Evolutionary conservation across 2,888 invertebrate genomes (phyloP).

Genomic region (Spodoptera picta): DNA sequence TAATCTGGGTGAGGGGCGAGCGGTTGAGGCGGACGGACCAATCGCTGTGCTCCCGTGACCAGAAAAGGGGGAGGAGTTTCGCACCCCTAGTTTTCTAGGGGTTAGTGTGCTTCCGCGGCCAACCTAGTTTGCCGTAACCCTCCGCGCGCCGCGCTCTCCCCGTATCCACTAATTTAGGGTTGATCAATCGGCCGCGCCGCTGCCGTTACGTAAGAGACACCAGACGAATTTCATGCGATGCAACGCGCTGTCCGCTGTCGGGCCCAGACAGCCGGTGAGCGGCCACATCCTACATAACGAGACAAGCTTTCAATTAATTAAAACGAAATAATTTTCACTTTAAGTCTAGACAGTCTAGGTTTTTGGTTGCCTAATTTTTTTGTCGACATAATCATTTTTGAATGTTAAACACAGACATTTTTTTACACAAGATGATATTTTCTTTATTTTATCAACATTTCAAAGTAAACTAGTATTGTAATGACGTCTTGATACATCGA

Average conservation of each 20-base stretch:
- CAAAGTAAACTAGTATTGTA: no score
- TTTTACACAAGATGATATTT: no score
- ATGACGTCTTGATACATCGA: no score
- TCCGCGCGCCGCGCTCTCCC: conserved; percentile 77
- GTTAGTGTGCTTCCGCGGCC: conserved; percentile 89
- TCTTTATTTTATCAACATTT: no score
- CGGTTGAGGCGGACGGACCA: conserved; percentile 84
- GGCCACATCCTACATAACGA: conserved; percentile 16
- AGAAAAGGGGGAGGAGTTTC: conserved; percentile 89
- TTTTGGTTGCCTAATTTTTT: background rate
- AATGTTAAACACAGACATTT: background rate
- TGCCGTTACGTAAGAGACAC: conserved; percentile 79
- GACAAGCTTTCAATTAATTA: conserved; percentile 19
- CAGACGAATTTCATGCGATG: conserved; percentile 67
- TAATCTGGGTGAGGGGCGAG: conserved; percentile 87
- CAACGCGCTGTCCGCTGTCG: conserved; percentile 35
- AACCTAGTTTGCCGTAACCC: conserved; percentile 86
- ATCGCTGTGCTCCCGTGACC: conserved; percentile 87
- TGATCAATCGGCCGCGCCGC: conserved; percentile 84
- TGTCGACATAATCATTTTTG: background rate
- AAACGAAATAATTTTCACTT: conserved; percentile 13
- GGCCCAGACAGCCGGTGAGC: conserved; percentile 22
- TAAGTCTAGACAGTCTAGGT: background rate
- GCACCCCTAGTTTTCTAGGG: conserved; percentile 89
- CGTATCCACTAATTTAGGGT: conserved; percentile 86